These are phyloP conservation scores for Hymenochirus boettgeri DNA, from an alignment of 2,113 vertebrate species.

Conservation along the genomic window DNA sequence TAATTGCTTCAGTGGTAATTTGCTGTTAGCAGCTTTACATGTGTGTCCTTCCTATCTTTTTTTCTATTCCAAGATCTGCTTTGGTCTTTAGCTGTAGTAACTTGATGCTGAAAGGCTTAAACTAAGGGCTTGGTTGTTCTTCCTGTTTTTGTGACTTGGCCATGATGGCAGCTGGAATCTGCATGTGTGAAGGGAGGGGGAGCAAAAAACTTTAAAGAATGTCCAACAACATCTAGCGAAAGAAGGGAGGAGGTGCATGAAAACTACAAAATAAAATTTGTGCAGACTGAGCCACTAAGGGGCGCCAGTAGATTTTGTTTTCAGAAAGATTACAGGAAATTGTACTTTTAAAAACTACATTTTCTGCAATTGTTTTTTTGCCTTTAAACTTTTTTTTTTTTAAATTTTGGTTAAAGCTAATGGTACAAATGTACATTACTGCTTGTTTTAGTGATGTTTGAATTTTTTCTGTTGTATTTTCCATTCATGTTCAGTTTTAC, in stretches of 20 bases:
- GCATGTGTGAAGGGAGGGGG: conserved; percentile 54
- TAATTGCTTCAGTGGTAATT: background rate
- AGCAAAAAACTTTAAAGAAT: conserved; percentile 78
- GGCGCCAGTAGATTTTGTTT: conserved; percentile 67
- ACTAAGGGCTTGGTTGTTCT: conserved; percentile 28
- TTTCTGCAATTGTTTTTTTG: too few relatives aligned
- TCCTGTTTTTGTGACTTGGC: conserved; percentile 20
- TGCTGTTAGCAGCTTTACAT: background rate
- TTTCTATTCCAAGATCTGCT: background rate
- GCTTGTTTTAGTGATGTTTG: too few relatives aligned
- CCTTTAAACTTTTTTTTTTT: too few relatives aligned
- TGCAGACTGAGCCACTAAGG: conserved; percentile 68
- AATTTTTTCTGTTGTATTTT: too few relatives aligned
- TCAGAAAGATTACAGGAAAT: too few relatives aligned
- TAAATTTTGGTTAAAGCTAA: too few relatives aligned
- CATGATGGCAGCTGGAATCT: conserved; percentile 48
- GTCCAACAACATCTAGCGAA: conserved; percentile 46
- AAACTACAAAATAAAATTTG: conserved; percentile 48
- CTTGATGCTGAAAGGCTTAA: background rate
- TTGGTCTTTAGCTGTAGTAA: conserved; percentile 17
- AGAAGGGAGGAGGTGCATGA: conserved; percentile 46
- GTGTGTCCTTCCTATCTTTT: background rate
- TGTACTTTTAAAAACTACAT: too few relatives aligned
- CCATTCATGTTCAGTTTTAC: too few relatives aligned
- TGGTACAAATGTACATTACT: too few relatives aligned